Evolutionary conservation across 2,113 vertebrate genomes (phyloP).

Genomic region (Ophthalmolycus amberensis): DNA sequence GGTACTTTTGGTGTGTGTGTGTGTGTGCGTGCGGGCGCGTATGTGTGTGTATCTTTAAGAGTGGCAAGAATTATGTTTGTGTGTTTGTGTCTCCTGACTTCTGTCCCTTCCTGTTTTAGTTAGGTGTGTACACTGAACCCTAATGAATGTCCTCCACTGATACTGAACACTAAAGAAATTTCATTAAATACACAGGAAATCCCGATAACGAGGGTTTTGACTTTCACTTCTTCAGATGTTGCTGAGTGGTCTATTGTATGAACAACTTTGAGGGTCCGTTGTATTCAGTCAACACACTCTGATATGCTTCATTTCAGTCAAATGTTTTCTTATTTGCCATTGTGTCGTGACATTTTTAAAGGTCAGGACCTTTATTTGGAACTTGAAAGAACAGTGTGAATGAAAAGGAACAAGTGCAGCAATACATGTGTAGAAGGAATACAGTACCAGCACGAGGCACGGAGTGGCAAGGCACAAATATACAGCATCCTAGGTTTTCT

Average conservation of each 20-base stretch:
- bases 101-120: constrained; percentile 38
- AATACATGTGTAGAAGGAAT: neutral
- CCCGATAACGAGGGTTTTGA: neutral
- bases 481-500: neutral
- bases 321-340: neutral
- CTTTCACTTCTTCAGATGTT: neutral
- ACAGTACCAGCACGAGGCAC: neutral
- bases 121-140: constrained; percentile 12
- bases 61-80: constrained; percentile 32
- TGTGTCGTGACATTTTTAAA: neutral
- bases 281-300: neutral
- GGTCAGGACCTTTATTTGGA: neutral
- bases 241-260: neutral
- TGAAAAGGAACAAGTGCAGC: neutral
- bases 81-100: constrained; percentile 28
- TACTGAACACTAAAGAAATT: neutral
- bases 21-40: constrained; percentile 29
- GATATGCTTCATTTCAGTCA: neutral
- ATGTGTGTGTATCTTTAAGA: constrained; percentile 18
- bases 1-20: constrained; percentile 61
- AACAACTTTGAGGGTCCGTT: neutral
- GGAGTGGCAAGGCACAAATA: neutral
- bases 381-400: neutral
- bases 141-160: constrained; percentile 12
- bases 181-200: neutral